A percentile compares a stretch with the other conserved stretches of the same genome.
Evolutionary conservation across 2,797 vertebrate species (phyloP).

Genomic region (Okamejei kenojei): DNA sequence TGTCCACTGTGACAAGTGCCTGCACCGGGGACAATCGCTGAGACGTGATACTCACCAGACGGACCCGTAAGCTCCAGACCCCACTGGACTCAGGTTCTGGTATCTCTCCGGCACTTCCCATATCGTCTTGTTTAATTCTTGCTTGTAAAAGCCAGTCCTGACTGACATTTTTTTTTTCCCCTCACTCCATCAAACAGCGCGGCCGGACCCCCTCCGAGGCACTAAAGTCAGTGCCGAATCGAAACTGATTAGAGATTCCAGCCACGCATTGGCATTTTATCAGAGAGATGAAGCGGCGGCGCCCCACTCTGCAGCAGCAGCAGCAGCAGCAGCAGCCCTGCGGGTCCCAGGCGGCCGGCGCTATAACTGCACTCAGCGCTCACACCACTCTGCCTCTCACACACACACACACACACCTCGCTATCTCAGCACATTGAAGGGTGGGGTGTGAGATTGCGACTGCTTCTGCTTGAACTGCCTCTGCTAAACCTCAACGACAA

Average conservation of each 20-base stretch:
- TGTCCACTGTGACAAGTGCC: not conserved
- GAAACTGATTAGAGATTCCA: slow-evolving; percentile 14
- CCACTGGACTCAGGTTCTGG: slow-evolving; percentile 87
- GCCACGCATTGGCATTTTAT: not conserved
- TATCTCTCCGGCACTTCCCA: slow-evolving; percentile 93
- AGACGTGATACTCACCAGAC: slow-evolving; percentile 73
- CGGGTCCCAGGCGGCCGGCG: not conserved
- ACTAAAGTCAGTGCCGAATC: not conserved
- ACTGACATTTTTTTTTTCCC: slow-evolving; percentile 60
- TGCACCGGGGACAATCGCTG: not conserved
- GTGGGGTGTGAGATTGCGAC: not conserved
- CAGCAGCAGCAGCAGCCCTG: too few species aligned
- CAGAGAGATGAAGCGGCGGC: not conserved
- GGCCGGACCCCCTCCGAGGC: not conserved
- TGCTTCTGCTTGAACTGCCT: not conserved
- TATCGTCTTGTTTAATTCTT: slow-evolving; percentile 89
- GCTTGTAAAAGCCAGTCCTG: slow-evolving; percentile 80
- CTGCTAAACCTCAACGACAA: not conserved
- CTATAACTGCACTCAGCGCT: too few species aligned
- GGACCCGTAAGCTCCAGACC: slow-evolving; percentile 89
- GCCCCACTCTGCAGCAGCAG: not conserved
- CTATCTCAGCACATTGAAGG: not conserved
- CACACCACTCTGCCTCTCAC: not conserved
- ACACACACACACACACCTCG: too few species aligned
- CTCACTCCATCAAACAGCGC: not conserved